Conservation (phyloP, 2,113 vertebrate species). For the Gymnogyps californianus region DNA sequence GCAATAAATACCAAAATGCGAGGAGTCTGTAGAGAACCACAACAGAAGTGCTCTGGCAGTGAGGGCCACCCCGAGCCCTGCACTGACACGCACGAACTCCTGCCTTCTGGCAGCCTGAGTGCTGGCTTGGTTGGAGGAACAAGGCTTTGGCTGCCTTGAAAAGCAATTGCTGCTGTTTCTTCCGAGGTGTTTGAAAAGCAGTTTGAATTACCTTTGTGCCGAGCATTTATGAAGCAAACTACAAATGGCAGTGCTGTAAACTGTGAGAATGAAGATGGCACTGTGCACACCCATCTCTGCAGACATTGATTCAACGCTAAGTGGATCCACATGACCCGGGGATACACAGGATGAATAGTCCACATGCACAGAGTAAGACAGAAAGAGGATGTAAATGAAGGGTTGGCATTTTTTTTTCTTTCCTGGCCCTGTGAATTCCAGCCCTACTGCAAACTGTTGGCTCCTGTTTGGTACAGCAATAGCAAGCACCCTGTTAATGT, state of each 20-base stretch:
- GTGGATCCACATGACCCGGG: not conserved
- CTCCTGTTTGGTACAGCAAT: not conserved
- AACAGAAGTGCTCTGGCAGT: not conserved
- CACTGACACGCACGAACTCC: rapidly evolving
- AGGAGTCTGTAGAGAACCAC: not conserved
- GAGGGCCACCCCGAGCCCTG: not conserved
- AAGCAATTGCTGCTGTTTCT: not conserved
- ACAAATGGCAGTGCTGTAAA: not conserved
- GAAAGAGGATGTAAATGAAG: not conserved
- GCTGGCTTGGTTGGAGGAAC: not conserved
- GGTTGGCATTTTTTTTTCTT: not conserved
- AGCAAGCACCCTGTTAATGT: not conserved
- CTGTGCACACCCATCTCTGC: not conserved
- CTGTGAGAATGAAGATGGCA: not conserved
- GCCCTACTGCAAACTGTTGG: not conserved
- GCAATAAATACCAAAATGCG: not conserved
- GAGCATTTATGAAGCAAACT: not conserved
- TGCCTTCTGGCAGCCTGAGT: not conserved
- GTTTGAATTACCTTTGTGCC: not conserved
- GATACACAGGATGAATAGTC: not conserved
- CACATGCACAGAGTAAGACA: not conserved
- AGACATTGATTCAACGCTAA: not conserved
- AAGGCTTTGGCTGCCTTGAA: not conserved
- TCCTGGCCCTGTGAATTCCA: not conserved
- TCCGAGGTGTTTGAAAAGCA: not conserved